Percentiles rank a stretch among this genome's conserved stretches.
Evolutionary conservation across 1,140 invertebrate genomes (phyloP).

Genomic region (Idris sp.): DNA sequence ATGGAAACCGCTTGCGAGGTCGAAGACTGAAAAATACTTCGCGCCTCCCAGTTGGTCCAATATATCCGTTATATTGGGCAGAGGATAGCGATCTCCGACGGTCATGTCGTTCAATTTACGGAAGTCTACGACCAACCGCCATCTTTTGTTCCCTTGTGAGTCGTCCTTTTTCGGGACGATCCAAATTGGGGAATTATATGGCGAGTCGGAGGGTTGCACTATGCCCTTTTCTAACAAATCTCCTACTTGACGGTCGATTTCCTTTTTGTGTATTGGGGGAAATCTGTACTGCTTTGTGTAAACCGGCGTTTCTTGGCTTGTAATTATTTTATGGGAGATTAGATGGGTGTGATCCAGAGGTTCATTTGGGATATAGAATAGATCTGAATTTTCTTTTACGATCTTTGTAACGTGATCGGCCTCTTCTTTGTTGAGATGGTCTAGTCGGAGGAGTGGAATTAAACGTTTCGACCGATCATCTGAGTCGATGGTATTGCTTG

Average conservation of each 20-base stretch:
- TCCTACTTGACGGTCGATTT: slow-evolving; percentile 9
- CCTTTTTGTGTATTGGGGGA: slow-evolving; percentile 4
- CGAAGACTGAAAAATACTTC: not conserved
- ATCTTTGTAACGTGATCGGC: no score
- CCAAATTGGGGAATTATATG: slow-evolving; percentile 9
- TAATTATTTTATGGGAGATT: not conserved
- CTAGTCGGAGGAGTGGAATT: no score
- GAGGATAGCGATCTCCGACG: not conserved
- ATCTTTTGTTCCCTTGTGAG: slow-evolving; percentile 3
- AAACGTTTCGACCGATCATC: no score
- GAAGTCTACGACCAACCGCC: slow-evolving; percentile 10
- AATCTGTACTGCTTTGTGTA: slow-evolving; percentile 15
- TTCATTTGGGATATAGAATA: slow-evolving; percentile 5
- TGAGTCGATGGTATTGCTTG: no score
- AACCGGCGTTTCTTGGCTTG: not conserved
- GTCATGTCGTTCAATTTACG: not conserved
- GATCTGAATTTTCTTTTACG: not conserved
- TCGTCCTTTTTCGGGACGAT: slow-evolving; percentile 15
- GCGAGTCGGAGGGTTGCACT: not conserved
- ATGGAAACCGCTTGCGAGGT: not conserved
- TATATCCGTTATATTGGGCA: slow-evolving; percentile 1
- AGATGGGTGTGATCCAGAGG: not conserved
- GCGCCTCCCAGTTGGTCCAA: not conserved
- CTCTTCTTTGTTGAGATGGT: no score
- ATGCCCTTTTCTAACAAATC: slow-evolving; percentile 7